Base-by-base conservation (phyloP, 2,888 invertebrate genomes). In the Blomia tropicalis region DNA sequence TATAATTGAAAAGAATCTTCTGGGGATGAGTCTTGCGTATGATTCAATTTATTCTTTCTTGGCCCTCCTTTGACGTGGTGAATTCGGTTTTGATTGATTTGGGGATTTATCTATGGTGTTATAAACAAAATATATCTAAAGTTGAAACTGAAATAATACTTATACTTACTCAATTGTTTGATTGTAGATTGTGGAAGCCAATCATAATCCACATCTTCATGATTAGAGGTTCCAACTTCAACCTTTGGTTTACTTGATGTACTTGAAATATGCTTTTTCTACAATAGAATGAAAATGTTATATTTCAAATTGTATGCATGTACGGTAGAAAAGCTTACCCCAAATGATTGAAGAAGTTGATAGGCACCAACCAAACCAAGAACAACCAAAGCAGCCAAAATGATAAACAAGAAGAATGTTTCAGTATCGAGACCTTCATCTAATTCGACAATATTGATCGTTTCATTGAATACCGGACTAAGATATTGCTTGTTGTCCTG, bases 351-450 rank as follows among this genome's bases (percentile, higher is more conserved):
- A 19, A 93, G 78, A 36, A 87, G 83, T 62, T 77, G 76, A 72
- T 93, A 91, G 1, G 88, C 89, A 65, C 85, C 80, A 63, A 96
- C 89, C 63, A 93, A 68, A 5, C 88, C 78, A 58, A 96, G 77
- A 58, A 95, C 85, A 59, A 83, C 83, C 63, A 89, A 83, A 2
- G 91, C 95, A 23, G 87, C 87, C 66, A 98, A 79, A 77, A 98
- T 87, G 64, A 98, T 80, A 73, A 96, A 96, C 69, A 99, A 78
- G 83, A 98, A 98, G 79, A 96, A 89, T 25, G 95, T 96, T 79
- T 98, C 98, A 25, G 93, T 92, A 74, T 96, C 96, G 64, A 98
- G 79, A 61, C 95, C 93, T 75, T 93, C 92, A 68, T 96, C 93
- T 43, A 96, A 80, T 76, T 99, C 98, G 2, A 90, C 82, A 63